A percentile compares a stretch with the other conserved stretches of the same genome.
phyloP scores from a whole-genome alignment of 2,888 invertebrate species.

The Odiellus spinosus region DNA sequence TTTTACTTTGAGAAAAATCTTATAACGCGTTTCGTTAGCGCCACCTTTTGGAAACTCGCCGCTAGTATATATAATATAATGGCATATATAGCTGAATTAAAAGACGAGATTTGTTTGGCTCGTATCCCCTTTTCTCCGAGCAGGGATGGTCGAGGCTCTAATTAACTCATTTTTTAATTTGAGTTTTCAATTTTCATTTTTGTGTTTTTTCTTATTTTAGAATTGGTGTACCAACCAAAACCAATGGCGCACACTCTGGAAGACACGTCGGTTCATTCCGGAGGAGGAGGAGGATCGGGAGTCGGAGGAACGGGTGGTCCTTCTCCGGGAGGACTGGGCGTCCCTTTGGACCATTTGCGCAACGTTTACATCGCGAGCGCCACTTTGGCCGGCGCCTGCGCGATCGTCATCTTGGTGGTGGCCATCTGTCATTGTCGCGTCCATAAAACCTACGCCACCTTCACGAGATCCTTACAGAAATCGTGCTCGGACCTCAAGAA shows the following conservation, averaged over 20 bases:
- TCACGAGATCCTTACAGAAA: conserved; percentile 14
- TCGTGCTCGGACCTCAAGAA: conserved; percentile 18
- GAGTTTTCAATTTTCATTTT: no score
- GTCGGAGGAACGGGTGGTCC: background rate
- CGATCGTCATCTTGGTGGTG: conserved; percentile 56
- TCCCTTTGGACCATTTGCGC: conserved; percentile 46
- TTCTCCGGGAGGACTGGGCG: no score
- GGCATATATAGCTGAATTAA: no score
- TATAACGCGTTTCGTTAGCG: no score
- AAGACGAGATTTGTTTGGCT: no score
- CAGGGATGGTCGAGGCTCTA: no score
- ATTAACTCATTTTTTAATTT: no score
- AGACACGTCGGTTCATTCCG: conserved; percentile 5
- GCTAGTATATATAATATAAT: no score
- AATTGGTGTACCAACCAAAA: background rate
- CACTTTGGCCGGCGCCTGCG: conserved; percentile 54
- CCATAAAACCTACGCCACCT: conserved; percentile 46
- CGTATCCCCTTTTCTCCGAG: no score
- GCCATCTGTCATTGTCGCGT: conserved; percentile 61
- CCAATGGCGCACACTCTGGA: background rate
- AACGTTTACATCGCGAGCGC: conserved; percentile 64
- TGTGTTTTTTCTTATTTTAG: background rate
- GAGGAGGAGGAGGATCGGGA: conserved; percentile 4
- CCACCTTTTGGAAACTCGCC: no score
- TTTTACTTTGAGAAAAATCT: no score